These are phyloP conservation scores for Eonycteris spelaea DNA, from an alignment of 2,113 vertebrate genomes.

Conservation along the genomic window DNA sequence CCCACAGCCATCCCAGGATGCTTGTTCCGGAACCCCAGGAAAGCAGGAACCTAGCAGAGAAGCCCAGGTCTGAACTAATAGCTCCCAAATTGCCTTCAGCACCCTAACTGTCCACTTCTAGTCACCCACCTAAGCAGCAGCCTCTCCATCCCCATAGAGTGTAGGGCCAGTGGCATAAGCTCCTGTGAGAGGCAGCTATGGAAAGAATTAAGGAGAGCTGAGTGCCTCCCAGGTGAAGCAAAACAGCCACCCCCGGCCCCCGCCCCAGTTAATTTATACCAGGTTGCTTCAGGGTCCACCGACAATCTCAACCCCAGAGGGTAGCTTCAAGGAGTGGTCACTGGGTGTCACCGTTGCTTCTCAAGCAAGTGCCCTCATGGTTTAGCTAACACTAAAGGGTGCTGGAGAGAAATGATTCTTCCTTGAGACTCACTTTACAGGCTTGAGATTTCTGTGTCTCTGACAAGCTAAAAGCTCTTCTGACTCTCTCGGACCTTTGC, in stretches of 20 bases:
- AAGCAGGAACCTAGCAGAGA: background rate
- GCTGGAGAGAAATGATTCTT: background rate
- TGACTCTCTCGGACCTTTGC: background rate
- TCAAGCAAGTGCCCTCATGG: background rate
- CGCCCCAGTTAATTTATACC: background rate
- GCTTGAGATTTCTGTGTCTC: background rate
- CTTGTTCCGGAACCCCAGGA: background rate
- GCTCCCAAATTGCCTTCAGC: background rate
- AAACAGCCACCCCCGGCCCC: background rate
- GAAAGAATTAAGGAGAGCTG: fast-evolving
- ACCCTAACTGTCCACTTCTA: background rate
- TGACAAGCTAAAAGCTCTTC: background rate
- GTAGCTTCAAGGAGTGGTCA: slow-evolving; percentile 25
- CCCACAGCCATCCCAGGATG: background rate
- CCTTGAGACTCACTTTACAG: background rate
- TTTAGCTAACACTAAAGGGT: background rate
- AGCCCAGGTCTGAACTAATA: background rate
- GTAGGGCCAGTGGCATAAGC: background rate
- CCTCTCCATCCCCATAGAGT: background rate
- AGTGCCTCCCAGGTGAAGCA: background rate
- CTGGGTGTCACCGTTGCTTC: slow-evolving; percentile 54
- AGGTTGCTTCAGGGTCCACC: background rate
- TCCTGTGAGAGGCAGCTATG: background rate
- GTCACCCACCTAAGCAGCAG: background rate
- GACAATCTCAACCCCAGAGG: background rate